Conservation (phyloP, 1,140 invertebrate genomes). For the Ooceraea biroi region DNA sequence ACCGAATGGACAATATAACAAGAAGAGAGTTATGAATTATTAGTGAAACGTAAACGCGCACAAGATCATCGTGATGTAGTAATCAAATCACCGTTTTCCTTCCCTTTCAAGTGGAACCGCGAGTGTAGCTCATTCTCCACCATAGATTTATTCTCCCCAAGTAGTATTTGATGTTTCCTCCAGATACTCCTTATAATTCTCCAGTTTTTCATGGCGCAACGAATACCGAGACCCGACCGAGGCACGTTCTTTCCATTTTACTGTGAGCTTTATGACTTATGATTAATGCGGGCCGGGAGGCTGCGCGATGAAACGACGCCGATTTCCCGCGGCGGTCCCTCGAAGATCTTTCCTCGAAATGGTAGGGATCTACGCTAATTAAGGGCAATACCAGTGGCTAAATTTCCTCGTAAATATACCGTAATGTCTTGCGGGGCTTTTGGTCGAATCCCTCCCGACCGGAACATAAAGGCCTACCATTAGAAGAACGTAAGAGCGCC, state of each 20-base stretch:
- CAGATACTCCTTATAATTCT: neutral
- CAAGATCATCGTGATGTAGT: too few relatives aligned
- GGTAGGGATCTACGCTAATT: constrained; percentile 54
- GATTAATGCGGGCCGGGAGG: constrained; percentile 61
- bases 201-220: constrained; percentile 39
- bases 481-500: neutral
- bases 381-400: constrained; percentile 44
- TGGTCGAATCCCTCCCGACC: neutral
- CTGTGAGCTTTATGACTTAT: constrained; percentile 64
- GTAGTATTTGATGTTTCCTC: neutral
- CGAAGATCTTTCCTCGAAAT: constrained; percentile 65
- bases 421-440: constrained; percentile 11
- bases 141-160: neutral
- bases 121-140: neutral
- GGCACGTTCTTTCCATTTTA: constrained; percentile 45
- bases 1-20: too few relatives aligned
- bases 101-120: too few relatives aligned
- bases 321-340: constrained; percentile 22
- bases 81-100: neutral
- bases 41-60: too few relatives aligned
- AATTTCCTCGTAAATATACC: constrained; percentile 48
- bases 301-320: constrained; percentile 30
- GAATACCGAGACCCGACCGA: constrained; percentile 5
- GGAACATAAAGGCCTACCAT: neutral
- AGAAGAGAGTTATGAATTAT: too few relatives aligned